These are phyloP conservation scores for Zaprionus kolodkinae DNA, from an alignment of 1,140 invertebrate genomes.

Conservation along the genomic window DNA sequence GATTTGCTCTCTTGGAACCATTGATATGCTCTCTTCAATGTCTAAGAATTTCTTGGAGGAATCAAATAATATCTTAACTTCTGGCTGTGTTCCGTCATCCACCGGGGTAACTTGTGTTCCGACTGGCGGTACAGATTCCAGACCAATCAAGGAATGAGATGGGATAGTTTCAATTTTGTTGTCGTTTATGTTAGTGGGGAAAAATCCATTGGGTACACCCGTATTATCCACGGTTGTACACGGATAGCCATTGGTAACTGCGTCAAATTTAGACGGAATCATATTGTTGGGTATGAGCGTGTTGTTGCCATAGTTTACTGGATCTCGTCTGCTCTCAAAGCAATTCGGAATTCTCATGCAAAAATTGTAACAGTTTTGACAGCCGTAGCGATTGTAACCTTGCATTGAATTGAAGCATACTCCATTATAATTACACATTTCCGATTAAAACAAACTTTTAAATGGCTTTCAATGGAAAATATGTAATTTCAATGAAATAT, in stretches of 20 bases:
- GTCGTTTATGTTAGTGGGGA: background rate
- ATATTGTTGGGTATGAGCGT: background rate
- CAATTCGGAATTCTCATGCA: background rate
- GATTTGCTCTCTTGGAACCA: too few species aligned
- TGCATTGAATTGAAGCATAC: constrained; percentile 8
- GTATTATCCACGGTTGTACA: background rate
- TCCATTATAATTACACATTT: constrained; percentile 72
- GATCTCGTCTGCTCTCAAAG: background rate
- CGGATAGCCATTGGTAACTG: background rate
- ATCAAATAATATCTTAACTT: too few species aligned
- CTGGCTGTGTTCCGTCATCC: background rate
- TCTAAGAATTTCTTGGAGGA: too few species aligned
- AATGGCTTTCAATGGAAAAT: constrained; percentile 53
- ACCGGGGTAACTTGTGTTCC: too few species aligned
- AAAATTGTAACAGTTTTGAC: background rate
- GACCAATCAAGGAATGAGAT: too few species aligned
- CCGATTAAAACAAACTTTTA: constrained; percentile 40
- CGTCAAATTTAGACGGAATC: background rate
- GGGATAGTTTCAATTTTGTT: too few species aligned
- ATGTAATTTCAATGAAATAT: constrained; percentile 66
- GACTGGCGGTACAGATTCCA: too few species aligned
- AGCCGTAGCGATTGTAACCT: background rate
- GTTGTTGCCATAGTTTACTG: background rate
- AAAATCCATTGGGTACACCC: background rate
- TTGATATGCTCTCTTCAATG: too few species aligned